Evolutionary conservation across 1,140 invertebrate species (phyloP).

Genomic region (Eurytemora carolleeae): DNA sequence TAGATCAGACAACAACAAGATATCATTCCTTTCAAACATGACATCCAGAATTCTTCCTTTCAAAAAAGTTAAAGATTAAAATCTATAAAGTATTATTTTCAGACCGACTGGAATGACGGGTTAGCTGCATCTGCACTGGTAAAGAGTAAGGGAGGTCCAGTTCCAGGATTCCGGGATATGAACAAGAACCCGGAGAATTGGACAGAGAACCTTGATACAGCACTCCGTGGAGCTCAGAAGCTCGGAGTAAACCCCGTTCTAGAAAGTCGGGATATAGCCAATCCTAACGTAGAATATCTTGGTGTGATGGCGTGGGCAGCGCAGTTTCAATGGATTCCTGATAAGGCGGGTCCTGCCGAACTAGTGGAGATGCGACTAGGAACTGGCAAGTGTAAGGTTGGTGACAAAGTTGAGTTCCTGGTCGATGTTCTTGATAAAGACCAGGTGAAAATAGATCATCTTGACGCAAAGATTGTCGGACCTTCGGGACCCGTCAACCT

Average conservation of each 20-base stretch:
- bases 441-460: background rate
- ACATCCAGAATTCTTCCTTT: too few species aligned
- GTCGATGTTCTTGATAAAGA: background rate
- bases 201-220: constrained; percentile 51
- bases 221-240: constrained; percentile 30
- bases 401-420: background rate
- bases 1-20: too few species aligned
- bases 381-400: background rate
- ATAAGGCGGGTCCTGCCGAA: constrained; percentile 53
- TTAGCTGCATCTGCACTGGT: constrained; percentile 63
- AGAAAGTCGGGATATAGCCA: constrained; percentile 32
- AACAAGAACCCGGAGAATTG: constrained; percentile 46
- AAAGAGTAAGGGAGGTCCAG: constrained; percentile 57
- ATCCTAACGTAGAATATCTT: constrained; percentile 71
- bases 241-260: constrained; percentile 66
- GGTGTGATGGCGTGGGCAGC: constrained; percentile 87
- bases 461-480: constrained; percentile 42
- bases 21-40: too few species aligned
- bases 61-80: too few species aligned
- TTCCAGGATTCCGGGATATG: constrained; percentile 51
- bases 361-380: constrained; percentile 30
- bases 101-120: constrained; percentile 95
- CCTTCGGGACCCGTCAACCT: constrained; percentile 40
- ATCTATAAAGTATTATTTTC: too few species aligned
- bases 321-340: constrained; percentile 63